Evolutionary conservation across 2,113 vertebrate species (phyloP).

Genomic region (Leptobrachium ailaonicum): DNA sequence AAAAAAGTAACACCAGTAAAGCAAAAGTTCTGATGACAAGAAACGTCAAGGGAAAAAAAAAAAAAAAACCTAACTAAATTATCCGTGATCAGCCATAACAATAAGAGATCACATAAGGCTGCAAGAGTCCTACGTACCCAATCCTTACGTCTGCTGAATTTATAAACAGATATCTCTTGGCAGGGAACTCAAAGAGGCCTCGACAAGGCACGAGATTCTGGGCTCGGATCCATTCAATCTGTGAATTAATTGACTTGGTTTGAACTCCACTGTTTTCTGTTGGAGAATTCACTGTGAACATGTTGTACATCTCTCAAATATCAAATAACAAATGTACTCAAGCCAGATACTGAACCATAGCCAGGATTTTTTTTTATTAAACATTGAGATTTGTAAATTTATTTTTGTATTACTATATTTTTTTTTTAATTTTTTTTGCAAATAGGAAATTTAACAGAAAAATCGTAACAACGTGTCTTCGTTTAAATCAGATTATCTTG

Average conservation of each 20-base stretch:
- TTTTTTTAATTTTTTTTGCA: background rate
- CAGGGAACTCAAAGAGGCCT: conserved; percentile 75
- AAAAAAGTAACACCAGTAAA: conserved; percentile 46
- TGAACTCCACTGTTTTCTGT: conserved; percentile 86
- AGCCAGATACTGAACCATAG: conserved; percentile 75
- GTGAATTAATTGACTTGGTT: conserved; percentile 85
- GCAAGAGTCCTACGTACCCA: conserved; percentile 70
- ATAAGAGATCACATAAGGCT: conserved; percentile 65
- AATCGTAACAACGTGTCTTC: conserved; percentile 53
- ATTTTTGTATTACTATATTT: background rate
- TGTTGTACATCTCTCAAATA: conserved; percentile 83
- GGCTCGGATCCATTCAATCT: conserved; percentile 80
- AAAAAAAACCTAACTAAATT: conserved; percentile 65
- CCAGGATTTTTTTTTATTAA: conserved; percentile 66
- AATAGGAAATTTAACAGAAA: conserved; percentile 70
- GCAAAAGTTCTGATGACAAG: conserved; percentile 33
- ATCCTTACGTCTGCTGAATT: conserved; percentile 72
- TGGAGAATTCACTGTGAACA: conserved; percentile 86
- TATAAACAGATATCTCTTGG: conserved; percentile 81
- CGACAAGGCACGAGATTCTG: conserved; percentile 75
- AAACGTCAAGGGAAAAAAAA: conserved; percentile 48
- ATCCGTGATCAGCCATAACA: conserved; percentile 68
- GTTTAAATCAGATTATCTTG: no score
- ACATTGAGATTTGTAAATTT: background rate
- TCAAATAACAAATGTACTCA: conserved; percentile 82